phyloP scores from a whole-genome alignment of 2,797 vertebrate species.

The Delichon dasypus region DNA sequence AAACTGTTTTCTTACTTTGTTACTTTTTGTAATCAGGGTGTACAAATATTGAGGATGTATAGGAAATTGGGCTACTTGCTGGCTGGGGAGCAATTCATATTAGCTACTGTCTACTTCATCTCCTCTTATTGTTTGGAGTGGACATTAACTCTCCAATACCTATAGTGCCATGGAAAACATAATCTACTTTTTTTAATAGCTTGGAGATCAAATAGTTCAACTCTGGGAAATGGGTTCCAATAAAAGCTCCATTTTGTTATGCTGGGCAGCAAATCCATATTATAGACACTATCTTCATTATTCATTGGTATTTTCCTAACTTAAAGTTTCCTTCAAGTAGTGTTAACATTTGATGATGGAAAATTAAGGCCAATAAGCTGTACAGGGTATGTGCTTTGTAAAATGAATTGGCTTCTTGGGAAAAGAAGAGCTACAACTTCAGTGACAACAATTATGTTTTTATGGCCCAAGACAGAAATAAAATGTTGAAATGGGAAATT shows the following conservation, averaged over 20 bases:
- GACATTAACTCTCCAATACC: slow-evolving; percentile 2
- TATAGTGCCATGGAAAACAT: neutral
- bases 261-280: slow-evolving; percentile 6
- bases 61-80: neutral
- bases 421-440: slow-evolving; percentile 29
- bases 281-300: slow-evolving; percentile 36
- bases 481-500: slow-evolving; percentile 55
- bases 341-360: slow-evolving; percentile 46
- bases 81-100: neutral
- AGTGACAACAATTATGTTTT: slow-evolving; percentile 55
- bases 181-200: neutral
- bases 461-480: slow-evolving; percentile 48
- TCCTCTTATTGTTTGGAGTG: neutral
- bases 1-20: neutral
- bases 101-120: slow-evolving; percentile 2
- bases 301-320: slow-evolving; percentile 41
- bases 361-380: slow-evolving; percentile 45
- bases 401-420: slow-evolving; percentile 28
- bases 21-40: neutral
- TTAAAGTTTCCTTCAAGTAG: slow-evolving; percentile 46
- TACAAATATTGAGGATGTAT: neutral
- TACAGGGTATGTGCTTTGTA: neutral
- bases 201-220: slow-evolving; percentile 10
- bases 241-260: slow-evolving; percentile 15
- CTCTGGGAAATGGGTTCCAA: neutral